These are phyloP conservation scores for Didymodactylos carnosus DNA, from an alignment of 2,888 invertebrate genomes.

Conservation along the genomic window DNA sequence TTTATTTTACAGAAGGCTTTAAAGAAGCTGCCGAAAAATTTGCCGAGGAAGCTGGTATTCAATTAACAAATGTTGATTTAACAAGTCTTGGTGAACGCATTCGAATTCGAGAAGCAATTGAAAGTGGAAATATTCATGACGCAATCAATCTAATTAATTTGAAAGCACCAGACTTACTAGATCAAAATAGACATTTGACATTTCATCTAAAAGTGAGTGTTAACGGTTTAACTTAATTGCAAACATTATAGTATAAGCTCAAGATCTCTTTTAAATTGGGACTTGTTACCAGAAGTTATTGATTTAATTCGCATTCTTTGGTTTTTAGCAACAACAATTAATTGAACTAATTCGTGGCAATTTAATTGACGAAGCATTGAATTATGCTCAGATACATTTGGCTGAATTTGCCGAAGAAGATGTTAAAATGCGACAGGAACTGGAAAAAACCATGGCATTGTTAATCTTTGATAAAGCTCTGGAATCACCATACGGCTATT, in stretches of 20 bases:
- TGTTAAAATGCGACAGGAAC: slow-evolving; percentile 48
- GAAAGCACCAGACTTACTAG: slow-evolving; percentile 74
- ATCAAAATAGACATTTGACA: slow-evolving; percentile 79
- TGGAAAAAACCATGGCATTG: slow-evolving; percentile 77
- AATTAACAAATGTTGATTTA: slow-evolving; percentile 50
- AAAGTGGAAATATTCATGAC: slow-evolving; percentile 70
- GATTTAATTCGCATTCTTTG: too few species aligned
- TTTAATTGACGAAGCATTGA: slow-evolving; percentile 63
- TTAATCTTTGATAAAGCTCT: slow-evolving; percentile 89
- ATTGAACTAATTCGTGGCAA: slow-evolving; percentile 66
- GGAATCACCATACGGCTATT: slow-evolving; percentile 76
- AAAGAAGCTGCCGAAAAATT: slow-evolving; percentile 90
- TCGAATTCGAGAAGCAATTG: slow-evolving; percentile 68
- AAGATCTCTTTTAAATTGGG: too few species aligned
- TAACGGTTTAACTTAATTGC: too few species aligned
- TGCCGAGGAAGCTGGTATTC: slow-evolving; percentile 71
- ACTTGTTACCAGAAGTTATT: too few species aligned
- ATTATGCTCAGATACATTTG: slow-evolving; percentile 69
- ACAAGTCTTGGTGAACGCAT: slow-evolving; percentile 60
- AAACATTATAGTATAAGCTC: too few species aligned
- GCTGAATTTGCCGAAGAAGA: slow-evolving; percentile 70
- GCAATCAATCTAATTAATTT: slow-evolving; percentile 81
- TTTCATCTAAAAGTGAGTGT: slow-evolving; percentile 62
- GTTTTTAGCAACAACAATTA: slow-evolving; percentile 58
- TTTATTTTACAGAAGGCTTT: slow-evolving; percentile 35